Evolutionary conservation across 1,140 invertebrate genomes (phyloP).

Genomic region (Bilobella aurantiaca): DNA sequence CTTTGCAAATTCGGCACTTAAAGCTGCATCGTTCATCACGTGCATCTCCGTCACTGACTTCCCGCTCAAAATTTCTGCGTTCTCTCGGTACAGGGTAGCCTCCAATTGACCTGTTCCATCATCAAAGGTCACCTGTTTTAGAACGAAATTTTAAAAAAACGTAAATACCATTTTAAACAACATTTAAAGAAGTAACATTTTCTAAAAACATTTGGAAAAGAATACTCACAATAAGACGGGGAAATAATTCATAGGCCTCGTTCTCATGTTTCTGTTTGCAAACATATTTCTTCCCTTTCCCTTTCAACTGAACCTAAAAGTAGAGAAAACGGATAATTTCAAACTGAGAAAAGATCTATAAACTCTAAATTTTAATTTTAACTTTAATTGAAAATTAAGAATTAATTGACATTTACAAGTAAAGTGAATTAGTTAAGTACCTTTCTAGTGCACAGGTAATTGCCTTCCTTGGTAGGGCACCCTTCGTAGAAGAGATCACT

Average conservation of each 20-base stretch:
- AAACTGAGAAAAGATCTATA: neutral
- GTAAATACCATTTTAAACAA: neutral
- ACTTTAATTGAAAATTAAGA: too few relatives aligned
- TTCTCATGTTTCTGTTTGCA: conserved; percentile 21
- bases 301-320: conserved; percentile 19
- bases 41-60: conserved; percentile 13
- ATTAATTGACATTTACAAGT: too few relatives aligned
- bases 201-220: neutral
- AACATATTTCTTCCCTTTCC: conserved; percentile 23
- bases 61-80: conserved; percentile 14
- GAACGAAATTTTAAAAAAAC: too few relatives aligned
- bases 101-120: conserved; percentile 18
- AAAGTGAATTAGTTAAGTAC: too few relatives aligned
- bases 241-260: conserved; percentile 15
- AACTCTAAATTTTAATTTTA: neutral
- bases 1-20: neutral
- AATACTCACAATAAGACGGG: conserved; percentile 17
- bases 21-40: conserved; percentile 1
- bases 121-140: conserved; percentile 19
- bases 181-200: too few relatives aligned
- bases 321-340: neutral
- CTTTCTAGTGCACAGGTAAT: conserved; percentile 18
- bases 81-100: conserved; percentile 10
- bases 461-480: conserved; percentile 8
- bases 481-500: conserved; percentile 21